A percentile compares a stretch with the other conserved stretches of the same genome.
phyloP scores from a whole-genome alignment of 2,113 vertebrate species.

The Oncorhynchus gorbuscha region DNA sequence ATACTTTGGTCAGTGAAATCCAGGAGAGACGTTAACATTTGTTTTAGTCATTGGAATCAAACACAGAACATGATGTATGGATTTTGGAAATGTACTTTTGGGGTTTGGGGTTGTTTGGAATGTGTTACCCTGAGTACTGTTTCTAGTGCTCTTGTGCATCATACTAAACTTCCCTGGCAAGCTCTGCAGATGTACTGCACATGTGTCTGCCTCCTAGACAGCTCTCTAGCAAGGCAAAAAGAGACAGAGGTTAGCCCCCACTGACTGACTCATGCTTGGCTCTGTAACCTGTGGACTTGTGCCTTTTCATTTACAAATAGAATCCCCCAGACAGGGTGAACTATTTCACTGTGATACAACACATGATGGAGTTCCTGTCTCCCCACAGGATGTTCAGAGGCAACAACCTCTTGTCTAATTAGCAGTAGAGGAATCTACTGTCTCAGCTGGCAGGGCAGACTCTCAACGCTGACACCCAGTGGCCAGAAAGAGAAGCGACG shows the following conservation, averaged over 20 bases:
- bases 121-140: too few species aligned
- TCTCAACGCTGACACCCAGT: slow-evolving; percentile 34
- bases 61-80: too few species aligned
- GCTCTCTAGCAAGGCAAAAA: background rate
- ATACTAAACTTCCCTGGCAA: too few species aligned
- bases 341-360: background rate
- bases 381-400: slow-evolving; percentile 21
- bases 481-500: slow-evolving; percentile 1
- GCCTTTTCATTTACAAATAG: background rate
- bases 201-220: background rate
- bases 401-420: slow-evolving; percentile 37
- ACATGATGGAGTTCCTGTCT: too few species aligned
- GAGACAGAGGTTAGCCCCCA: background rate
- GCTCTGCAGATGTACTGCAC: too few species aligned
- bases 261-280: background rate
- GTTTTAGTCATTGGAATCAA: too few species aligned
- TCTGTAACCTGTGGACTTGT: background rate
- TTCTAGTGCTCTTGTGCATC: too few species aligned
- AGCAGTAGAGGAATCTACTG: slow-evolving; percentile 43
- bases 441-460: slow-evolving; percentile 28
- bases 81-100: too few species aligned
- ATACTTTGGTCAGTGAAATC: slow-evolving; percentile 9
- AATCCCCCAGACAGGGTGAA: slow-evolving; percentile 14
- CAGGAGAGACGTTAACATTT: too few species aligned
- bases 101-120: too few species aligned